phyloP scores from a whole-genome alignment of 2,797 vertebrate genomes.

The Phrynocephalus vlangalii region DNA sequence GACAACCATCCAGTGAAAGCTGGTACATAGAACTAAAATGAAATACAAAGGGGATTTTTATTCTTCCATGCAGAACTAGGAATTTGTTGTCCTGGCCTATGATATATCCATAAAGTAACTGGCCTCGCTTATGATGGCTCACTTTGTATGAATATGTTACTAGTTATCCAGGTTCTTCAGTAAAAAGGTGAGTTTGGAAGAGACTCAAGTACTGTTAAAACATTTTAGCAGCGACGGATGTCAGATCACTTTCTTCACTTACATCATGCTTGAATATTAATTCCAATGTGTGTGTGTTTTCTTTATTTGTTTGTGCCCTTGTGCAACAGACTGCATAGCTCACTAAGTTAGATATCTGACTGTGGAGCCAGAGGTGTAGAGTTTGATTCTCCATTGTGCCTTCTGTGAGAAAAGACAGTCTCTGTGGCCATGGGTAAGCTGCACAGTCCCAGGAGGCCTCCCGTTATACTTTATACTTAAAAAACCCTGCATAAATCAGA shows the following conservation, averaged over 20 bases:
- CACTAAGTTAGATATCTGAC: too few species aligned
- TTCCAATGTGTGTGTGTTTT: not conserved
- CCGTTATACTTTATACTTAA: too few species aligned
- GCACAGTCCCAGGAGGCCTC: too few species aligned
- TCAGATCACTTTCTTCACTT: not conserved
- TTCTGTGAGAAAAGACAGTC: too few species aligned
- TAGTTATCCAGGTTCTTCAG: not conserved
- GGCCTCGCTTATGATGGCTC: not conserved
- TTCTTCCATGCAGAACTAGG: not conserved
- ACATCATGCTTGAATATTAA: not conserved
- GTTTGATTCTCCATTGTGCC: too few species aligned
- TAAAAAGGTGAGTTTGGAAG: not conserved
- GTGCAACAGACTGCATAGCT: too few species aligned
- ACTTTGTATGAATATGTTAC: not conserved
- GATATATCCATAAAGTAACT: not conserved
- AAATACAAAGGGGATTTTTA: conserved; percentile 12
- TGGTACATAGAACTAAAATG: not conserved
- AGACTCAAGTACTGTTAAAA: not conserved
- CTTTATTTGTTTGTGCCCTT: not conserved
- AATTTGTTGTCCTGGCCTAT: not conserved
- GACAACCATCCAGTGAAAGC: not conserved
- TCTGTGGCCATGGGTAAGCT: too few species aligned
- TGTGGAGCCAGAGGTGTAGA: too few species aligned
- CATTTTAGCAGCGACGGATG: not conserved
- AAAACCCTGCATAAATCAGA: too few species aligned